Evolutionary conservation across 1,140 invertebrate species (phyloP).

Genomic region (Calliopsis andreniformis): DNA sequence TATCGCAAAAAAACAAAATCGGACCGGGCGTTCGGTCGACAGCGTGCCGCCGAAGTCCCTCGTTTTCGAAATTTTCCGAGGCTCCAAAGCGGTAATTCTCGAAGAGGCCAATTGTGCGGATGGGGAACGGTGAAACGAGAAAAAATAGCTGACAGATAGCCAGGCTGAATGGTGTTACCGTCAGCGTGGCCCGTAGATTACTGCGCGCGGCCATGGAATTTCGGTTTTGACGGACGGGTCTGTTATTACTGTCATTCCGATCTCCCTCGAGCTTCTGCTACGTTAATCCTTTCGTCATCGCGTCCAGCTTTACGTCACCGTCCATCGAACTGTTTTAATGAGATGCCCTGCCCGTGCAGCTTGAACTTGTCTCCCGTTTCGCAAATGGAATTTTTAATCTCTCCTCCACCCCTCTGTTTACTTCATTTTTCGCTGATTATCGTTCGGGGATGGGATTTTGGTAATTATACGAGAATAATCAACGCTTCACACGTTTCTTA

Average conservation of each 20-base stretch:
- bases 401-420: background rate
- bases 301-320: slow-evolving; percentile 51
- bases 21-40: background rate
- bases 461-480: slow-evolving; percentile 14
- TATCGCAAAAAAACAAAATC: slow-evolving; percentile 22
- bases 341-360: slow-evolving; percentile 49
- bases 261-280: slow-evolving; percentile 47
- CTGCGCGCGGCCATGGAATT: slow-evolving; percentile 57
- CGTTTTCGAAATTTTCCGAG: slow-evolving; percentile 49
- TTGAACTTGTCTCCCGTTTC: slow-evolving; percentile 36
- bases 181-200: slow-evolving; percentile 52
- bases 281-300: slow-evolving; percentile 65
- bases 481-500: background rate
- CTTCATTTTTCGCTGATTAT: background rate
- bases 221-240: slow-evolving; percentile 71
- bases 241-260: slow-evolving; percentile 73
- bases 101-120: slow-evolving; percentile 42
- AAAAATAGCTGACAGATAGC: slow-evolving; percentile 72
- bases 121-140: slow-evolving; percentile 44
- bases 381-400: slow-evolving; percentile 46
- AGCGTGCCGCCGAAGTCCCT: background rate
- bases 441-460: background rate
- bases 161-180: slow-evolving; percentile 64
- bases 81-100: slow-evolving; percentile 37
- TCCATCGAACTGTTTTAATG: slow-evolving; percentile 62